Percentiles rank a stretch among this genome's conserved stretches.
Evolutionary conservation across 1,140 invertebrate species (phyloP).

Genomic region (Gryon sp.): DNA sequence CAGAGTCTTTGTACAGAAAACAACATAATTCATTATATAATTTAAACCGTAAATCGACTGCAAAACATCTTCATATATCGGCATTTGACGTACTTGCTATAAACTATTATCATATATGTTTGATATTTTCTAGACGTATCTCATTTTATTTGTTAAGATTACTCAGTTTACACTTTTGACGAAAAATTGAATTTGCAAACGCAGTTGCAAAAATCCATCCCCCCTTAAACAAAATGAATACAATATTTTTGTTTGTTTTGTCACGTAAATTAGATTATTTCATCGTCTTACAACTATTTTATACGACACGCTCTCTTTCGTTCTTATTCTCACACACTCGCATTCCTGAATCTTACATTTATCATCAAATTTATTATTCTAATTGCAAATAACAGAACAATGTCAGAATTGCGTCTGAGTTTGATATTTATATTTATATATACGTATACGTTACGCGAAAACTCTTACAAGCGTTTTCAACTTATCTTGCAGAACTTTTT

Average conservation of each 20-base stretch:
- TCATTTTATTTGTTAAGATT: constrained; percentile 69
- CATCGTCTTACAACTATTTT: constrained; percentile 57
- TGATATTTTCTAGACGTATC: constrained; percentile 73
- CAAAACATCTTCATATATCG: constrained; percentile 77
- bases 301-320: constrained; percentile 30
- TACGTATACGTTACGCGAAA: too few species aligned
- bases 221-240: too few species aligned
- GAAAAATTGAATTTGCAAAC: too few species aligned
- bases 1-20: constrained; percentile 77
- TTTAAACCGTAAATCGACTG: constrained; percentile 75
- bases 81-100: constrained; percentile 75
- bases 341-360: constrained; percentile 51
- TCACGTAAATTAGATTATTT: constrained; percentile 65
- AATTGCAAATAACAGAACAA: constrained; percentile 51
- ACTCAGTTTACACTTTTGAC: too few species aligned
- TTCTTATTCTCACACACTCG: neutral
- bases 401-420: constrained; percentile 35
- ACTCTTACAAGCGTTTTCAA: too few species aligned
- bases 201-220: too few species aligned
- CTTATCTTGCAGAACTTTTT: neutral
- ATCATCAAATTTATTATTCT: constrained; percentile 68
- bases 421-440: too few species aligned
- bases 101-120: constrained; percentile 72
- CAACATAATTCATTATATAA: constrained; percentile 77
- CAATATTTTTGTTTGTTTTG: too few species aligned